Percentiles rank a stretch among this genome's conserved stretches.
Conservation (phyloP, 2,797 vertebrate genomes). For the Thunnus albacares region DNA sequence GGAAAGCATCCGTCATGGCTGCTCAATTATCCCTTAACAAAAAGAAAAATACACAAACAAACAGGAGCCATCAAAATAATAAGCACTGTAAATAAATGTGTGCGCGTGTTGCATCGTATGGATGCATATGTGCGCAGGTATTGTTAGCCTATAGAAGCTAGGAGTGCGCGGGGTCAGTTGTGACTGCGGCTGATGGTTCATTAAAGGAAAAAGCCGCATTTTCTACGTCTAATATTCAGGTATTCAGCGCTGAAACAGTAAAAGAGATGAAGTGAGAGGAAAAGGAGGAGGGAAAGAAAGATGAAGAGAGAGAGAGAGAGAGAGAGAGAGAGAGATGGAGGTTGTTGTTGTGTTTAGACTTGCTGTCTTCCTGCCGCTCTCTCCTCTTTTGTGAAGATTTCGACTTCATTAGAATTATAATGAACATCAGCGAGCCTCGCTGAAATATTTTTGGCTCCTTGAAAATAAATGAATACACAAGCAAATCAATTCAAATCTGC, state of each 20-base stretch:
- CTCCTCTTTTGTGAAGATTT: conserved; percentile 72
- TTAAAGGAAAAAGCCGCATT: conserved; percentile 62
- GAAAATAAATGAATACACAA: conserved; percentile 72
- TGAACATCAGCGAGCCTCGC: conserved; percentile 71
- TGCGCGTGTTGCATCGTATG: conserved; percentile 39
- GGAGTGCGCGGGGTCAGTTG: conserved; percentile 57
- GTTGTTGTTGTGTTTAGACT: conserved; percentile 69
- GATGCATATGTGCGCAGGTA: conserved; percentile 39
- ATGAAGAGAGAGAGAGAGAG: background rate
- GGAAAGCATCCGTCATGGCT: conserved; percentile 77
- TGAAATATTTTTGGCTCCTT: conserved; percentile 77
- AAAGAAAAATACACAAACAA: conserved; percentile 71
- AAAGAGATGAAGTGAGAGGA: conserved; percentile 22
- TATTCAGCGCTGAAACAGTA: conserved; percentile 30
- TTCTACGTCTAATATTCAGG: conserved; percentile 31
- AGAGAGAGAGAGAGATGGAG: conserved; percentile 28
- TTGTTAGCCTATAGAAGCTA: conserved; percentile 18
- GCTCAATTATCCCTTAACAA: conserved; percentile 83
- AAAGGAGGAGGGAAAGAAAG: background rate
- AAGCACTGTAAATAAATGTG: conserved; percentile 8
- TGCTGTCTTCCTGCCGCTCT: conserved; percentile 61
- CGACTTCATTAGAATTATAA: conserved; percentile 84
- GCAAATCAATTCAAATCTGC: conserved; percentile 76
- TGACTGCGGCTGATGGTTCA: conserved; percentile 58
- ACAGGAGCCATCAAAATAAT: conserved; percentile 58